Evolutionary conservation across 64 coral and sea anemone species (phyloP), one percentile per base, ranked within the genome.

Genomic region (Hydrozoanthus tunicans): DNA sequence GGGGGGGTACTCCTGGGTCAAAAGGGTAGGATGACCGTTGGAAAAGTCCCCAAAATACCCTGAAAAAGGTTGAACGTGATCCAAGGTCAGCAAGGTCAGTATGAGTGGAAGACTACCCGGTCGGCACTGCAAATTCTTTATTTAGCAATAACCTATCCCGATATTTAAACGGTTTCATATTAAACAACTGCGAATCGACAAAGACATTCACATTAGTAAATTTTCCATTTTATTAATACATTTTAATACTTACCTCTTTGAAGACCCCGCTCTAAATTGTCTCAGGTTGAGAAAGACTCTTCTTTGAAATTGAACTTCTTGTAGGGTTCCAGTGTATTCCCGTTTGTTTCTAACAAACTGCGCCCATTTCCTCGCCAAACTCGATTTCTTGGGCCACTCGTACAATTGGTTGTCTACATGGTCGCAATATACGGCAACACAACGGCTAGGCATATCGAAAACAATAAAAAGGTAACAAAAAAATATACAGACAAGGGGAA

Each of bases 271-370:
- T 26, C 58, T 62, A 61, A 81, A 81, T 27, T 81, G 79, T 81
- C 79, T n/a, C 56, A 61, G 56, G 54, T 81, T 81, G 58, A 81
- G 79, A 26, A 81, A 81, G 79, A 81, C 3, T 81, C 79, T 6
- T 62, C 79, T 9, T 61, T 81, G 56, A 81, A 81, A 81, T 25
- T 25, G 56, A 62, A 6, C 9, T 81, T 79, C 12, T 51, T 23
- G 77, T n/a, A 51, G 71, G 71, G 7, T 74, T 74, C 71, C 71
- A 79, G 53, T 79, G 55, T 23, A 79, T 57, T 79, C 77, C 17
- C 77, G 52, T n/a, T 79, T 79, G 11, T 79, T 79, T 79, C 54
- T 9, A 6, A 58, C 77, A 79, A 79, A 79, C 57, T 79, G 77
- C 57, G 14, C 57, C 77, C 77, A 79, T 79, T 79, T 58, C 12